phyloP scores from a whole-genome alignment of 64 coral and sea anemone genomes.

The Hydrozoanthus tunicans region DNA sequence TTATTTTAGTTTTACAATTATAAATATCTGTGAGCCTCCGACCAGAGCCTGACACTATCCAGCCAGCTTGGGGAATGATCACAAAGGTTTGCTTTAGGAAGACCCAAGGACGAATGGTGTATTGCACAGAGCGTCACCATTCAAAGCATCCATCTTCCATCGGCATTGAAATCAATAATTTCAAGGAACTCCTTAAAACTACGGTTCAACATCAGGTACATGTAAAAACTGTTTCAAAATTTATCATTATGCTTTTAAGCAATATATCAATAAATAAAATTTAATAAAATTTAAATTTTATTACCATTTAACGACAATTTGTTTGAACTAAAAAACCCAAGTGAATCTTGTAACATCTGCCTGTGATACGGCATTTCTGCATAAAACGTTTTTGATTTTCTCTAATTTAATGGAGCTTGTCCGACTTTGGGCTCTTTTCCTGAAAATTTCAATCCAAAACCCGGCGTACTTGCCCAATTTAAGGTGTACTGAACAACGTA shows the following conservation, averaged over 20 bases:
- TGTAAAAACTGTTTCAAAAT: background rate
- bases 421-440: no score
- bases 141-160: constrained; percentile 64
- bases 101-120: constrained; percentile 44
- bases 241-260: background rate
- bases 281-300: no score
- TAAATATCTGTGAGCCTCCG: constrained; percentile 30
- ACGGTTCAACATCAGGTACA: background rate
- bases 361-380: no score
- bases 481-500: no score
- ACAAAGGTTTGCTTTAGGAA: constrained; percentile 38
- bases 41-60: constrained; percentile 22
- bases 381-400: no score
- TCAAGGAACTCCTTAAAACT: background rate
- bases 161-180: background rate
- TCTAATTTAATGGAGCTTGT: no score
- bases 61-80: constrained; percentile 35
- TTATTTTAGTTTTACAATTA: background rate
- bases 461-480: no score
- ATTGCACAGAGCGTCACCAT: constrained; percentile 47
- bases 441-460: no score
- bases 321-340: no score
- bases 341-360: no score
- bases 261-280: no score
- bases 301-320: no score